Conservation (phyloP, 1,140 invertebrate species). For the Conus ventricosus region DNA sequence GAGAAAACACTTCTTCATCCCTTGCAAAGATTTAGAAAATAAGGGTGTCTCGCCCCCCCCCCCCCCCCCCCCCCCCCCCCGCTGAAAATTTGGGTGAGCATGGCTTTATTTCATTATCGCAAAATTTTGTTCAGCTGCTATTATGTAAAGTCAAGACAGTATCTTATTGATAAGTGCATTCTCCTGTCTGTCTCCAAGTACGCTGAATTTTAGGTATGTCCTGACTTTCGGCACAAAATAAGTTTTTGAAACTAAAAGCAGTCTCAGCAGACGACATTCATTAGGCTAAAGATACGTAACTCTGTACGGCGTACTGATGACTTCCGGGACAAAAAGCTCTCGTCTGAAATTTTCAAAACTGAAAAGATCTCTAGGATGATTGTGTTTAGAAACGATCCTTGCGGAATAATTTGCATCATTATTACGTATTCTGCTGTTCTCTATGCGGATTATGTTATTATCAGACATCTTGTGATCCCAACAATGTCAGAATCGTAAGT, state of each 20-base stretch:
- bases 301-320: background rate
- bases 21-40: no score
- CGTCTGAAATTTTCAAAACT: background rate
- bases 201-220: background rate
- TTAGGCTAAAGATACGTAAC: background rate
- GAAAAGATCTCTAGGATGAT: slow-evolving; percentile 57
- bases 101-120: no score
- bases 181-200: background rate
- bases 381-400: slow-evolving; percentile 86
- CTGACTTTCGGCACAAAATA: no score
- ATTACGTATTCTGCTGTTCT: slow-evolving; percentile 89
- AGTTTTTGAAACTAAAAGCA: no score
- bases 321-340: slow-evolving; percentile 8
- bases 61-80: no score
- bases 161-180: background rate
- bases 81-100: no score
- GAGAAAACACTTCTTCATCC: no score
- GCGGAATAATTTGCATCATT: slow-evolving; percentile 89
- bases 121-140: background rate
- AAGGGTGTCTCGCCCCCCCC: no score
- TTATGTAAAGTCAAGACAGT: background rate
- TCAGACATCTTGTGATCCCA: slow-evolving; percentile 89
- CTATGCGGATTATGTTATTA: slow-evolving; percentile 93
- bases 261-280: no score
- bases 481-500: slow-evolving; percentile 87